phyloP scores from a whole-genome alignment of 1,140 invertebrate species.

The Bombus polaris region DNA sequence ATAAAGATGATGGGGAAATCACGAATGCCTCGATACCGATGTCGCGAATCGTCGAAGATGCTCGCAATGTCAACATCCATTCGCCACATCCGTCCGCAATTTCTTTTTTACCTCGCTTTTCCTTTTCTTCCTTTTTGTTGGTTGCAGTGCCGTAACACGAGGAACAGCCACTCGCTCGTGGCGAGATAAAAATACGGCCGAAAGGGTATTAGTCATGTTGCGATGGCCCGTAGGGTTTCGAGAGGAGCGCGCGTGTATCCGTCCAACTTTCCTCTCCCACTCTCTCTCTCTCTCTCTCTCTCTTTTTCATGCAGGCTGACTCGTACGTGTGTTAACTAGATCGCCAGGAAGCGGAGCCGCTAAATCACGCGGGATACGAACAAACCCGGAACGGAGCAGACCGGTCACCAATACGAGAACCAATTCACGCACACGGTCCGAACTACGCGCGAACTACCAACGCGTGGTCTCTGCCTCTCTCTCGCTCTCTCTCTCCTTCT shows the following conservation, averaged over 20 bases:
- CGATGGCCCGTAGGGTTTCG: slow-evolving; percentile 60
- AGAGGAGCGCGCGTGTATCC: slow-evolving; percentile 27
- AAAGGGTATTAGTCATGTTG: slow-evolving; percentile 72
- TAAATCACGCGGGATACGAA: slow-evolving; percentile 74
- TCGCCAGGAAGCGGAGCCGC: slow-evolving; percentile 73
- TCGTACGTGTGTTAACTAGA: slow-evolving; percentile 75
- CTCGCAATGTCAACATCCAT: slow-evolving; percentile 68
- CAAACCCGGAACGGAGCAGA: slow-evolving; percentile 45
- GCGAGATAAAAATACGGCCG: slow-evolving; percentile 76
- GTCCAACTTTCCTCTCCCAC: slow-evolving; percentile 14
- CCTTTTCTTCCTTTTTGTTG: slow-evolving; percentile 3
- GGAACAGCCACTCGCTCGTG: slow-evolving; percentile 69
- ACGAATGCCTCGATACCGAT: not conserved
- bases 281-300: slow-evolving; percentile 16
- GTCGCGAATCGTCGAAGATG: slow-evolving; percentile 39
- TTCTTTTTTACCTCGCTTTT: not conserved
- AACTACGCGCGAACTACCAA: slow-evolving; percentile 21
- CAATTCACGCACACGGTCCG: slow-evolving; percentile 22
- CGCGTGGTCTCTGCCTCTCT: slow-evolving; percentile 5
- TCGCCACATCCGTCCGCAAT: slow-evolving; percentile 75
- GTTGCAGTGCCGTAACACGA: slow-evolving; percentile 63
- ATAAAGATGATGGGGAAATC: not conserved
- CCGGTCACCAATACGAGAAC: not conserved
- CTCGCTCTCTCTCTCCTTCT: not conserved
- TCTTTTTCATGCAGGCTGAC: slow-evolving; percentile 38